A percentile compares a stretch with the other conserved stretches of the same genome.
phyloP scores from a whole-genome alignment of 1,140 invertebrate genomes.

The Melipona quadrifasciata region DNA sequence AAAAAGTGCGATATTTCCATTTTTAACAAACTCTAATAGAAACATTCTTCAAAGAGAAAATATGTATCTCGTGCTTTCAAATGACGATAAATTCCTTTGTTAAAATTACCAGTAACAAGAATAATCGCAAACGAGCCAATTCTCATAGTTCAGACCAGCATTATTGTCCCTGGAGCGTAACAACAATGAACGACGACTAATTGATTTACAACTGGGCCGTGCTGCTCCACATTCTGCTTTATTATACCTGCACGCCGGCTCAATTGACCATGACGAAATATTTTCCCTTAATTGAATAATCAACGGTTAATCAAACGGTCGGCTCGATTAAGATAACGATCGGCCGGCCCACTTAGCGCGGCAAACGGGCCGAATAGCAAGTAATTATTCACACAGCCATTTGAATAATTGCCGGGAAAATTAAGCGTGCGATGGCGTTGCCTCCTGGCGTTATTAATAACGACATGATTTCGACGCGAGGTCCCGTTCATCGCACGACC shows the following conservation, averaged over 20 bases:
- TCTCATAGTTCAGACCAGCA: not conserved
- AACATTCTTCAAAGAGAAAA: too few species aligned
- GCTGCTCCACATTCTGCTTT: conserved; percentile 21
- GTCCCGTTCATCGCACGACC: not conserved
- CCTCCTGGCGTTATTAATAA: conserved; percentile 4
- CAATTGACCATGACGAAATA: conserved; percentile 63
- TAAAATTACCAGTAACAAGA: too few species aligned
- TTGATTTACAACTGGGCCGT: conserved; percentile 31
- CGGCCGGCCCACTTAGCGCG: conserved; percentile 46
- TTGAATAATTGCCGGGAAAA: conserved; percentile 57
- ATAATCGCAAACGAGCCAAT: not conserved
- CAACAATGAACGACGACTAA: conserved; percentile 19
- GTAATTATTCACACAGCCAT: conserved; percentile 62
- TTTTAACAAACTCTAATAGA: too few species aligned
- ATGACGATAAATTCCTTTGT: not conserved
- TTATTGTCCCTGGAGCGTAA: not conserved
- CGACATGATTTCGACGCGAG: conserved; percentile 3
- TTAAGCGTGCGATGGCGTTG: not conserved
- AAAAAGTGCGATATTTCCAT: too few species aligned
- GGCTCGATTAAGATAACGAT: conserved; percentile 48
- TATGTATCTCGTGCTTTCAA: not conserved
- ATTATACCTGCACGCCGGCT: conserved; percentile 42
- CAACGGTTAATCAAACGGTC: conserved; percentile 51
- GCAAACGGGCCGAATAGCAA: conserved; percentile 48
- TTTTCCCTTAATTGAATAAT: conserved; percentile 65